Evolutionary conservation across 2,113 vertebrate genomes (phyloP).

Genomic region (Otocyon megalotis): DNA sequence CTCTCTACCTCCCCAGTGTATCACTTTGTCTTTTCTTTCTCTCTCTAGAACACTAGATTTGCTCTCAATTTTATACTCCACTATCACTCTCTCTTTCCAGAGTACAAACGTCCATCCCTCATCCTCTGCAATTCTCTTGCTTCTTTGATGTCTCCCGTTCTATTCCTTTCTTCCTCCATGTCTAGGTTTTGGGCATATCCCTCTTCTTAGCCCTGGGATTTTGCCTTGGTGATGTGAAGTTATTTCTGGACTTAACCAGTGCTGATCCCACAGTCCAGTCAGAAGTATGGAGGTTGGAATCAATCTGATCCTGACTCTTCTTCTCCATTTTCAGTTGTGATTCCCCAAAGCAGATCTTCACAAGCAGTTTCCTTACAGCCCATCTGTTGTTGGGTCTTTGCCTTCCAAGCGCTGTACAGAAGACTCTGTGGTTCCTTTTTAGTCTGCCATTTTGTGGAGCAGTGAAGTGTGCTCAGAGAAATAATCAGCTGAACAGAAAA

Average conservation of each 20-base stretch:
- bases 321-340: slow-evolving; percentile 40
- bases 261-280: background rate
- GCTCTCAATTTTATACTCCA: slow-evolving; percentile 32
- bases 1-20: background rate
- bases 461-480: slow-evolving; percentile 72
- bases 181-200: background rate
- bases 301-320: slow-evolving; percentile 51
- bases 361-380: slow-evolving; percentile 17
- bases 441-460: slow-evolving; percentile 46
- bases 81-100: background rate
- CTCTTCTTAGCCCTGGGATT: slow-evolving; percentile 12
- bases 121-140: background rate
- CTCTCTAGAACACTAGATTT: background rate
- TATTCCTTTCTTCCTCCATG: background rate
- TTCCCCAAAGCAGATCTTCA: background rate
- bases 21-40: slow-evolving; percentile 13
- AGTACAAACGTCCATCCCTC: background rate
- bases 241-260: slow-evolving; percentile 30
- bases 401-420: slow-evolving; percentile 70
- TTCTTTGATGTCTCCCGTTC: background rate
- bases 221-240: slow-evolving; percentile 53
- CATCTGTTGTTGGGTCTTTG: slow-evolving; percentile 47
- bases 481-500: slow-evolving; percentile 72
- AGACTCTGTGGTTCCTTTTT: background rate
- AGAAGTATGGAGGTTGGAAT: slow-evolving; percentile 50